Base-by-base conservation (phyloP, 2,888 invertebrate species). In the Chloromyia formosa region DNA sequence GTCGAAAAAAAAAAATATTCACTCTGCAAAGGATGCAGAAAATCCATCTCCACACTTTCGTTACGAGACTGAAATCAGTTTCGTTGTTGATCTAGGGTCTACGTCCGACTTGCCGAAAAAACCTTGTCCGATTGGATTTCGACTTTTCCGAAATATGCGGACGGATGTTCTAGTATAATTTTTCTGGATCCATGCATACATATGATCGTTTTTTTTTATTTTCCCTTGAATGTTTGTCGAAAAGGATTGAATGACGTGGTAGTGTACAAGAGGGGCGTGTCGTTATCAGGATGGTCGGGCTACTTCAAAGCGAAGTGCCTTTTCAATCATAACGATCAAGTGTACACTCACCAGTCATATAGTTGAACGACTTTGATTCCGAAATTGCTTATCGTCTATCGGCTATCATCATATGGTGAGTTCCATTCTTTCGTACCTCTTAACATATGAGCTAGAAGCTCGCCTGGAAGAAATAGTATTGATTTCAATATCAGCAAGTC, bases 331-430 rank as follows among this genome's bases (percentile, higher is more conserved):
- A 12, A 3, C 1, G 3, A n/a, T n/a, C 35, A 64, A 64, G 62
- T 64, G 62, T 40, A 40, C 42, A 42, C 40, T 64, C 62, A 64
- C 18, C 62, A 64, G 35, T 64, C 62, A 42, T 64, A 42, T 64
- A 23, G 62, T 22, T 23, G 16, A 14, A 16, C 42, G 42, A n/a
- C 62, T 16, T 40, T 40, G 35, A 64, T 16, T 64, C 9, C 62
- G 14, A 35, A 64, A 40, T 64, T 64, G 62, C 40, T 64, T 64
- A 4, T 35, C 7, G 7, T 35, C 27, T 2, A 35, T n/a, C n/a
- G n/a, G 12, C 10, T 40, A 40, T 64, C 62, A n/a, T 42, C 40
- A 16, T 56, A 20, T 18, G 16, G 10, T 10, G 10, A 56, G 18
- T 5, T 54, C 54, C 54, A 42, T 49, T 49, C 49, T 49, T 49